Evolutionary conservation across 2,797 vertebrate species (phyloP), one percentile per base, ranked within the genome.

Genomic region (Podarcis lilfordi): DNA sequence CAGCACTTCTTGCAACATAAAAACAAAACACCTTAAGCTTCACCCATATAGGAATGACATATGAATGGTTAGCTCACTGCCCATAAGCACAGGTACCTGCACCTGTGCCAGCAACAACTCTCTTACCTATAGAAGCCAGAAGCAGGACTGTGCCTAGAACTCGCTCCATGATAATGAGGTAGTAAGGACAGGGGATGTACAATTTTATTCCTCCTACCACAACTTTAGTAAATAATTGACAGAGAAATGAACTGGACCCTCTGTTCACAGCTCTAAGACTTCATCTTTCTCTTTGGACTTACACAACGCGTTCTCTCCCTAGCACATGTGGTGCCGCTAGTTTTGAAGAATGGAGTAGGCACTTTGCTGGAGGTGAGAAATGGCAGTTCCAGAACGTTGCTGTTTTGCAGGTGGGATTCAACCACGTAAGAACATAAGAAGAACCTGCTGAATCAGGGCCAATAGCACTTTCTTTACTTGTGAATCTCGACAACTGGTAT

Each of bases 101-200:
- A n/a, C 13, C 68, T 35, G 29, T 27, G 19, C 40, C 71, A 79
- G 11, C 35, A 61, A 43, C 11, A 50, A 4, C 21, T 19, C 6
- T 71, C 45, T 89, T 89, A 85, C 77, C 83, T 75, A 55, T 8
- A 21, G 68, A 89, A 11, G 40, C 59, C n/a, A 85, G 69, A 66
- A 89, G 61, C 29, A 85, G 21, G 1, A 66, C 25, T 32, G 29
- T n/a, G 27, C 11, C n/a, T 59, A 85, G 10, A 13, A 68, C 25
- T 32, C 21, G 15, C 71, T 85, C 77, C 88, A 76, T 85, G 37
- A 9, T 85, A 80, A 35, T n/a, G 43, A 66, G 25, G 10, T n/a
- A 19, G 78, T 25, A 0, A 71, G 50, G 50, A 32, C 1, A 50
- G 27, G 25, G n/a, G 40, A 80, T 37, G 55, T 37, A 37, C 35